phyloP scores from a whole-genome alignment of 2,797 vertebrate species.

The Ficedula albicollis region DNA sequence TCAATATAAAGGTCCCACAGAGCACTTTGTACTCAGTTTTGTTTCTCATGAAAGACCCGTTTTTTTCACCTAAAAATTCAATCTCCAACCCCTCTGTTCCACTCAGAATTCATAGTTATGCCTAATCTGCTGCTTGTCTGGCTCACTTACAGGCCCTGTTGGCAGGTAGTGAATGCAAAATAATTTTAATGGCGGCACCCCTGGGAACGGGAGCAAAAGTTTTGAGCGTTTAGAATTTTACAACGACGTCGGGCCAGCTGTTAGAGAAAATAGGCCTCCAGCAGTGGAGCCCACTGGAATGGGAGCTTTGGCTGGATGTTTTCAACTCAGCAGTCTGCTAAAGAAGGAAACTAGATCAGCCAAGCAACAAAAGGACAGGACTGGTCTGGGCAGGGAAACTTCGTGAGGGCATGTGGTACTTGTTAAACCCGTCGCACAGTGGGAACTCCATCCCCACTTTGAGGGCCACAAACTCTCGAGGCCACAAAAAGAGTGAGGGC shows the following conservation, averaged over 20 bases:
- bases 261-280: constrained; percentile 21
- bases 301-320: constrained; percentile 11
- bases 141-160: constrained; percentile 74
- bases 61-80: constrained; percentile 72
- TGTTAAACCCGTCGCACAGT: neutral
- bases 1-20: constrained; percentile 66
- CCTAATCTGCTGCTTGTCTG: constrained; percentile 78
- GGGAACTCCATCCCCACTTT: neutral
- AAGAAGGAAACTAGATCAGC: constrained; percentile 27
- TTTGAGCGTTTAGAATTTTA: constrained; percentile 70
- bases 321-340: constrained; percentile 61
- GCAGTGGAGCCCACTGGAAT: neutral
- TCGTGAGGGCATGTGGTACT: neutral
- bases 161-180: constrained; percentile 82
- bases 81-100: constrained; percentile 65
- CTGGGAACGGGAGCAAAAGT: constrained; percentile 77
- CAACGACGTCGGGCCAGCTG: constrained; percentile 70
- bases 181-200: constrained; percentile 78
- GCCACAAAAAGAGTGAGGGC: neutral
- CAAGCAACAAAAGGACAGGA: neutral
- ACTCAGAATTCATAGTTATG: constrained; percentile 80
- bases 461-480: neutral
- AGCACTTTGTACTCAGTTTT: constrained; percentile 64
- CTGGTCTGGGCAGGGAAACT: neutral
- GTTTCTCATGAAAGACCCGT: constrained; percentile 48